These are phyloP conservation scores for Philaethria dido DNA, from an alignment of 2,888 invertebrate species.

Conservation along the genomic window DNA sequence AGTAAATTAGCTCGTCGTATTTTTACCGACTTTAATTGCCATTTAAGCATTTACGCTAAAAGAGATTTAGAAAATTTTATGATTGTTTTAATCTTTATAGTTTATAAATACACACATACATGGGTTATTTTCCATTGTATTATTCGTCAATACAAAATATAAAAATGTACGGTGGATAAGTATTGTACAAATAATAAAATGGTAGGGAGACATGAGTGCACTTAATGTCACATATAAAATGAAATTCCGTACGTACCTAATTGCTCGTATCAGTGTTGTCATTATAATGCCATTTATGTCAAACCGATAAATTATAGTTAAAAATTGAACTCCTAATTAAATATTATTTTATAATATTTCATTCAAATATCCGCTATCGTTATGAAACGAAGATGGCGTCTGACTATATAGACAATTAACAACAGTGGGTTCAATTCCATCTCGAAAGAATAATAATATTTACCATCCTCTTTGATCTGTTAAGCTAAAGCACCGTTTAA, in stretches of 20 bases:
- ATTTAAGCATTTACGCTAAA: background rate
- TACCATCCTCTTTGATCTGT: no score
- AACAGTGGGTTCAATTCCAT: no score
- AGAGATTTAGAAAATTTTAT: background rate
- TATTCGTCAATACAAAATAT: no score
- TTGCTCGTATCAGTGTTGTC: background rate
- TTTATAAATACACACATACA: no score
- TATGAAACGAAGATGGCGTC: no score
- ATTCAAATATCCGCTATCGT: no score
- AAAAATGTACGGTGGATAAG: no score
- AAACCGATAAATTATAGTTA: background rate
- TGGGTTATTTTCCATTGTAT: no score
- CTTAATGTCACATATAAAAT: background rate
- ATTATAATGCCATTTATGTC: background rate
- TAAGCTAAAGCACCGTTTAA: no score
- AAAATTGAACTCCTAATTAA: background rate
- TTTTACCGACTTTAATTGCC: background rate
- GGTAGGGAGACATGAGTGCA: background rate
- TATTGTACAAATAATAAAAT: no score
- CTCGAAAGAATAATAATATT: no score
- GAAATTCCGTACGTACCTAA: background rate
- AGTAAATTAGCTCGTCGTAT: conserved; percentile 12
- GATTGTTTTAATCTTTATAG: background rate
- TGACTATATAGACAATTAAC: no score
- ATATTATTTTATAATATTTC: background rate